Percentiles rank a stretch among this genome's conserved stretches.
Evolutionary conservation across 2,888 invertebrate genomes (phyloP).

Genomic region (Agrotis ipsilon): DNA sequence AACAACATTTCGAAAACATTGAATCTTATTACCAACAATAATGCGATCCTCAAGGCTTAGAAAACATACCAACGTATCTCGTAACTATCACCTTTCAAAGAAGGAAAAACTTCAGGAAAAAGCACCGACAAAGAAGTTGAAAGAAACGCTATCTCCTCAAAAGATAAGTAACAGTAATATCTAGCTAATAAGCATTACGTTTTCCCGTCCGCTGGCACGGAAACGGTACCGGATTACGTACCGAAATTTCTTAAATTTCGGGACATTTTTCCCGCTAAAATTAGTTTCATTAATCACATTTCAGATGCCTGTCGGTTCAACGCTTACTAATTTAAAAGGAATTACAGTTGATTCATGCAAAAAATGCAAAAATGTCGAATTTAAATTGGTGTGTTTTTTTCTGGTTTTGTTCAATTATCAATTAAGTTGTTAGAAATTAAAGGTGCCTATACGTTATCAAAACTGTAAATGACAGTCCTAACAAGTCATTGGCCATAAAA

Average conservation of each 20-base stretch:
- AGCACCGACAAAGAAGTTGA: neutral
- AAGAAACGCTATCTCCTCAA: conserved; percentile 29
- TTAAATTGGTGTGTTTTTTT: neutral
- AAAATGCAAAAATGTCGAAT: conserved; percentile 21
- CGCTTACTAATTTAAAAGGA: conserved; percentile 62
- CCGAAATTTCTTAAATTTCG: conserved; percentile 31
- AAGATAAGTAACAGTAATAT: conserved; percentile 42
- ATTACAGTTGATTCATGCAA: conserved; percentile 57
- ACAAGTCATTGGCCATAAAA: too few species aligned
- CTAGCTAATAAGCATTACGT: conserved; percentile 47
- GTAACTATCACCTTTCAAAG: conserved; percentile 3
- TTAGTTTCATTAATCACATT: conserved; percentile 67
- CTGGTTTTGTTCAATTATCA: neutral
- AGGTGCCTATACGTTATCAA: too few species aligned
- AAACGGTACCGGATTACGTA: conserved; percentile 37
- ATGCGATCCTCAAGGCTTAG: neutral
- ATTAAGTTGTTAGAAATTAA: too few species aligned
- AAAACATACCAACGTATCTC: neutral
- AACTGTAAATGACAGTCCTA: too few species aligned
- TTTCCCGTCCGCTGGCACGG: conserved; percentile 27
- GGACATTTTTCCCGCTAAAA: conserved; percentile 56
- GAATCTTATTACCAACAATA: neutral
- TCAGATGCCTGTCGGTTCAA: conserved; percentile 53
- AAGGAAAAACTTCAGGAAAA: conserved; percentile 10
- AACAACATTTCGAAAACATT: neutral